These are phyloP conservation scores for Porphyrio hochstetteri DNA, from an alignment of 2,113 vertebrate genomes.

Conservation along the genomic window DNA sequence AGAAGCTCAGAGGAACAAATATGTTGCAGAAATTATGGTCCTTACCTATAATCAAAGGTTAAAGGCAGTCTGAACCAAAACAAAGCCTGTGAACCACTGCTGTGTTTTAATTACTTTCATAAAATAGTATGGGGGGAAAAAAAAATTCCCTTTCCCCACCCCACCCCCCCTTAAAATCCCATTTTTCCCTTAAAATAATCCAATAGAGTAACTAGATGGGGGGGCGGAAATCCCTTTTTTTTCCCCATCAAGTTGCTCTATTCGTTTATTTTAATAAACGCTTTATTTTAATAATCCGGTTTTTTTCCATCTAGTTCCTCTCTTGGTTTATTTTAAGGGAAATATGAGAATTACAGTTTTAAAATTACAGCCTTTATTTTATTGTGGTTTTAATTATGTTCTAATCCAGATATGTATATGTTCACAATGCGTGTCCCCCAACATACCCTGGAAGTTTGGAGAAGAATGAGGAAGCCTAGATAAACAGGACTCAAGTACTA, in stretches of 20 bases:
- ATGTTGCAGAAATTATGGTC: background rate
- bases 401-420: background rate
- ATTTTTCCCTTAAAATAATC: no score
- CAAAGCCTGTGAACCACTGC: background rate
- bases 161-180: no score
- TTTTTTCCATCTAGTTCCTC: background rate
- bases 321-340: background rate
- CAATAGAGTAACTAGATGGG: no score
- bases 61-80: background rate
- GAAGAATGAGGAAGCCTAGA: background rate
- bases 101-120: background rate
- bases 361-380: background rate
- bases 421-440: fast-evolving
- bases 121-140: background rate
- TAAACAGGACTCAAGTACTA: background rate
- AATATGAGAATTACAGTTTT: background rate
- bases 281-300: no score
- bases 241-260: no score
- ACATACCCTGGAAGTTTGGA: background rate
- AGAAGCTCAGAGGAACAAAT: background rate
- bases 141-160: no score
- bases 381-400: background rate
- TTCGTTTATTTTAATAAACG: no score
- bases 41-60: background rate
- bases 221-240: no score